Evolutionary conservation across 2,113 vertebrate genomes (phyloP), one percentile per base, ranked within the genome.

Genomic region (Gopherus evgoodei): DNA sequence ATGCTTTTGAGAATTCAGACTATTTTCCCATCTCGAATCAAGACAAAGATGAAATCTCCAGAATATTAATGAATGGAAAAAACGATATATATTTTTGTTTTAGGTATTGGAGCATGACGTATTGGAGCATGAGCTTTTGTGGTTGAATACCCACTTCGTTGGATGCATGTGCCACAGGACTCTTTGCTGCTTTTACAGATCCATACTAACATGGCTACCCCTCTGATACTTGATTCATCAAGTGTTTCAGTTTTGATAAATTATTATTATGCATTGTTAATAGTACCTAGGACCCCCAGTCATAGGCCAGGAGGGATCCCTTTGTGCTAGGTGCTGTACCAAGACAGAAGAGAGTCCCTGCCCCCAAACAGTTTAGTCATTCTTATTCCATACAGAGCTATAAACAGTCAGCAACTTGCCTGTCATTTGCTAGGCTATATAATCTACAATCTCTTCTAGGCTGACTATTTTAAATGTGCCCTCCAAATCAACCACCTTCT

Each of bases 381-480:
- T 0, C 54, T 16, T 69, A 44, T 78, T 47, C 31, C 27, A 27
- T 13, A 4, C 2, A 76, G 24, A 16, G 3, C n/a, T 47, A 22
- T 2, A 11, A 7, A 19, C 4, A 5, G 57, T 35, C 13, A 49
- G 79, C 31, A 80, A 11, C 42, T 65, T 81, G 42, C 25, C 5
- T 14, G 21, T 65, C 31, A 83, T 91, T 88, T 57, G 2, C 52
- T 62, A 80, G 83, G 12, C 0, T 29, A 21, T 44, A 0, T 22
- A n/a, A 44, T 17, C 87, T 69, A 25, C 6, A 90, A 79, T 54
- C 42, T 65, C 21, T 10, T 59, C 13, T 65, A 16, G 31, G 31
- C 62, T 0, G 0, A 29, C 78, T 89, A 54, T 21, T n/a, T 83
- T 38, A 86, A 2, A 59, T 90, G 4, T 31, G 31, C 2, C 0